Evolutionary conservation across 2,888 invertebrate species (phyloP).

Genomic region (Cephonodes hylas): DNA sequence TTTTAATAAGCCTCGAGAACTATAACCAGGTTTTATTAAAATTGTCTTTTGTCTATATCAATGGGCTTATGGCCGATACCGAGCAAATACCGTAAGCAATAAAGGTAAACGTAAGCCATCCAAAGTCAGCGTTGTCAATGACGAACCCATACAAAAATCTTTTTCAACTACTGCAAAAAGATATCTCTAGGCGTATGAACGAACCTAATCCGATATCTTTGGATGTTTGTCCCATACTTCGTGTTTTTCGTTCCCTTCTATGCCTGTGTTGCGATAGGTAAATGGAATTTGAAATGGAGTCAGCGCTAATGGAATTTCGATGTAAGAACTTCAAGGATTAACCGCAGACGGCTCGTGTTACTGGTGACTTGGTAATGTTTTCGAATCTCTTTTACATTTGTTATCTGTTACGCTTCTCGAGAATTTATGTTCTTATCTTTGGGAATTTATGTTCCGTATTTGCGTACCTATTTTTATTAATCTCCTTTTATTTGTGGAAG

Average conservation of each 20-base stretch:
- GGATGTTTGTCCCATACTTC: not conserved
- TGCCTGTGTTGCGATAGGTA: not conserved
- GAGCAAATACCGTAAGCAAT: no score
- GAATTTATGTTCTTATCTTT: not conserved
- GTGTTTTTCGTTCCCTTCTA: not conserved
- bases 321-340: conserved; percentile 13
- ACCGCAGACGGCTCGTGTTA: not conserved
- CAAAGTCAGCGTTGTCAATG: no score
- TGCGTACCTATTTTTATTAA: not conserved
- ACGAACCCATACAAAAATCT: not conserved
- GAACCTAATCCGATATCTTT: not conserved
- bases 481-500: no score
- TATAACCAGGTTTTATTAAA: no score
- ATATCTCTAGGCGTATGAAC: not conserved
- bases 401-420: not conserved
- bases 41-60: no score
- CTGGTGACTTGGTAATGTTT: not conserved
- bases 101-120: no score
- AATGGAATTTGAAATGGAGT: conserved; percentile 13
- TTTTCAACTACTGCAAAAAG: not conserved
- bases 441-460: not conserved
- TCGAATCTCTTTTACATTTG: not conserved
- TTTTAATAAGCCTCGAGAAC: no score
- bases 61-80: no score
- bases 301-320: conserved; percentile 14